Evolutionary conservation across 2,113 vertebrate genomes (phyloP).

Genomic region (Azemiops feae): DNA sequence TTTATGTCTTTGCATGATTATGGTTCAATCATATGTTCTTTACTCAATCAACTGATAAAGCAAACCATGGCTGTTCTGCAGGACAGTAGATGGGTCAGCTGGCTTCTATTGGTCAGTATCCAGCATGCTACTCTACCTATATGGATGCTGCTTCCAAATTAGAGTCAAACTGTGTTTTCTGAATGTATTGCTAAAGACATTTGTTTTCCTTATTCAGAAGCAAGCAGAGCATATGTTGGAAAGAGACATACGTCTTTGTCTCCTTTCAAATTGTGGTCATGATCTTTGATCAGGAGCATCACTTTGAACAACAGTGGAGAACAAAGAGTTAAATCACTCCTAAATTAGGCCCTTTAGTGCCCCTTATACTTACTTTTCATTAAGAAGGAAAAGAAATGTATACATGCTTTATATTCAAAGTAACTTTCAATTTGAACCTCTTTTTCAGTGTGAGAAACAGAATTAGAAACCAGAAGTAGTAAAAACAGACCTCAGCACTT

Average conservation of each 20-base stretch:
- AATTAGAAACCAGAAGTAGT: background rate
- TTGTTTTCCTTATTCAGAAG: background rate
- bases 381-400: background rate
- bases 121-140: background rate
- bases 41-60: background rate
- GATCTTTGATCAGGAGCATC: background rate
- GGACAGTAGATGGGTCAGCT: background rate
- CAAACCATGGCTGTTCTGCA: background rate
- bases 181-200: background rate
- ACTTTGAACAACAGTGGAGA: background rate
- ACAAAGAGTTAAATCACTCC: background rate
- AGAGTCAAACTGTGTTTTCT: background rate
- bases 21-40: background rate
- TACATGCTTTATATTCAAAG: background rate
- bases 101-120: background rate
- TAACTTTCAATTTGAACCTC: background rate
- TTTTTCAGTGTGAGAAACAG: background rate
- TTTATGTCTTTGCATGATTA: background rate
- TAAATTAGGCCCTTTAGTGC: background rate
- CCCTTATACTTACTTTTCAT: background rate
- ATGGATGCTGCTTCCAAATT: background rate
- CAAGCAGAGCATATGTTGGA: background rate
- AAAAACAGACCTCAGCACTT: background rate
- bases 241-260: background rate
- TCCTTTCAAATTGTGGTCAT: background rate